These are phyloP conservation scores for Hydrolagus affinis DNA, from an alignment of 2,113 vertebrate species.

Conservation along the genomic window DNA sequence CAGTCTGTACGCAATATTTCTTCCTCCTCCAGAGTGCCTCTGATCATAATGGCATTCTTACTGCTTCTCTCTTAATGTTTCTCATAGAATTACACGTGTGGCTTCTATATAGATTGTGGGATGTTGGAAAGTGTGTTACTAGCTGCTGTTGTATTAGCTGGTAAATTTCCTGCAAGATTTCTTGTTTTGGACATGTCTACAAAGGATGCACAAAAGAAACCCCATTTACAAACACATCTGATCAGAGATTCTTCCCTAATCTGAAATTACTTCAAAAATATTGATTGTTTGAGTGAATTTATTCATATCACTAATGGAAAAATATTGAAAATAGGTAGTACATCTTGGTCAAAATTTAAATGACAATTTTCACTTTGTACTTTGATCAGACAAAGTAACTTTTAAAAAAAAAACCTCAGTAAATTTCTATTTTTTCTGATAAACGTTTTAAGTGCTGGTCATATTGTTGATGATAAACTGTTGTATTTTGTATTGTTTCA, in stretches of 20 bases:
- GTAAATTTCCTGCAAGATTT: background rate
- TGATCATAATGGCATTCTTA: background rate
- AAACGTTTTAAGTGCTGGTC: slow-evolving; percentile 14
- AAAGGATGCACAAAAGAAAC: background rate
- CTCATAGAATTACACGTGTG: slow-evolving; percentile 18
- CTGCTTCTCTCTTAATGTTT: slow-evolving; percentile 27
- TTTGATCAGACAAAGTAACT: background rate
- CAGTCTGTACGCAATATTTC: slow-evolving; percentile 4
- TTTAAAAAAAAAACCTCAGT: background rate
- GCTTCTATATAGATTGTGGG: slow-evolving; percentile 24
- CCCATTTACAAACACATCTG: background rate
- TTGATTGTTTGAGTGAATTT: background rate
- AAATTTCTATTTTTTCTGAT: slow-evolving; percentile 5
- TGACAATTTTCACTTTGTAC: background rate
- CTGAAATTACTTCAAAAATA: background rate
- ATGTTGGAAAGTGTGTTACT: slow-evolving; percentile 13
- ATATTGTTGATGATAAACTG: background rate
- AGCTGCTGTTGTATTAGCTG: background rate
- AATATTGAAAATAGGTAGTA: background rate
- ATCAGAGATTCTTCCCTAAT: background rate
- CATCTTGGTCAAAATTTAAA: background rate
- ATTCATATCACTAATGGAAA: background rate
- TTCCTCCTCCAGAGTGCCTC: slow-evolving; percentile 10
- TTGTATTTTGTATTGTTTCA: background rate
- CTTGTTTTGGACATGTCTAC: background rate